Conservation (phyloP, 92 coral and sea anemone species). For the Zoanthus gigantus region DNA sequence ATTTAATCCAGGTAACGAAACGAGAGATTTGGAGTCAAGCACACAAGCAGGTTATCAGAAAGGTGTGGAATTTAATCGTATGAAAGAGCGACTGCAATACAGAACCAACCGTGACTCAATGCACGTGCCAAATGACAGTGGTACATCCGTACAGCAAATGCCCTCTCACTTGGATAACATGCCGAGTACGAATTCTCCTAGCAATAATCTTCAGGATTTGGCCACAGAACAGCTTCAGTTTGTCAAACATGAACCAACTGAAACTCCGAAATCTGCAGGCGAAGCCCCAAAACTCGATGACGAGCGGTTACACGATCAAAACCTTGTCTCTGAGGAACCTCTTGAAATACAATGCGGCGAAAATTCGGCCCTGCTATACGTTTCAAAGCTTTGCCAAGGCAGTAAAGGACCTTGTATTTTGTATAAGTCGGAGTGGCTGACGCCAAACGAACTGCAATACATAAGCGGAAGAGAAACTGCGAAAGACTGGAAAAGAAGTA, state of each 20-base stretch:
- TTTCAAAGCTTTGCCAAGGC: constrained; percentile 97
- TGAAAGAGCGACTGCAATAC: constrained; percentile 38
- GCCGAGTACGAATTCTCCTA: not conserved
- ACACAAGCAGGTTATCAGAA: constrained; percentile 14
- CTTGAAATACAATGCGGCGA: constrained; percentile 98
- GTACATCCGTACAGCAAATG: constrained; percentile 22
- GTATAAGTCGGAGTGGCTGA: constrained; percentile 90
- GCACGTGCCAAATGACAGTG: constrained; percentile 28
- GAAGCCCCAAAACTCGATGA: constrained; percentile 63
- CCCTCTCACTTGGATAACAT: constrained; percentile 25
- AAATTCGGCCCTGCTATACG: constrained; percentile 89
- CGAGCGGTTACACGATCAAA: constrained; percentile 60
- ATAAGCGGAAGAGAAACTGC: constrained; percentile 99
- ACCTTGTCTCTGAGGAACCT: constrained; percentile 86
- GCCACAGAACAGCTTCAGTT: constrained; percentile 23
- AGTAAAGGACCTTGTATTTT: constrained; percentile 99
- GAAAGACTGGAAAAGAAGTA: constrained; percentile 99
- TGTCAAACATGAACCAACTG: constrained; percentile 31
- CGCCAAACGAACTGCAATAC: constrained; percentile 98
- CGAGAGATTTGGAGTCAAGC: constrained; percentile 12
- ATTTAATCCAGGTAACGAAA: constrained; percentile 7
- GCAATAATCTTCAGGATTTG: constrained; percentile 6
- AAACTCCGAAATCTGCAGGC: constrained; percentile 49
- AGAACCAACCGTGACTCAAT: constrained; percentile 25
- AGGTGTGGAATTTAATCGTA: constrained; percentile 27